These are phyloP conservation scores for Rotaria macrura DNA, from an alignment of 2,888 invertebrate species.

Conservation along the genomic window DNA sequence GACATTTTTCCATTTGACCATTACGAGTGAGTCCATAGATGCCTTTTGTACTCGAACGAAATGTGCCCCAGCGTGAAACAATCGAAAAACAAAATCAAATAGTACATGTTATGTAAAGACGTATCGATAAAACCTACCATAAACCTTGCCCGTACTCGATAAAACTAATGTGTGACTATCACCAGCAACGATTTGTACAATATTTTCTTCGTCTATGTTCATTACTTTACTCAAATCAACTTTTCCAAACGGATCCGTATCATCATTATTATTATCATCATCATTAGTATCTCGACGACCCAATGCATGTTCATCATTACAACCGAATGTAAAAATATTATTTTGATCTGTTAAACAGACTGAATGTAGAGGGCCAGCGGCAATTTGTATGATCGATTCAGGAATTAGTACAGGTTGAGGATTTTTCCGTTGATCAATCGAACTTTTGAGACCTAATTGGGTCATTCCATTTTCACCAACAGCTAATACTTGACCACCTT, in stretches of 20 bases:
- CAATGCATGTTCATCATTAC: constrained; percentile 90
- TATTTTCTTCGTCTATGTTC: constrained; percentile 37
- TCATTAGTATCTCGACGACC: constrained; percentile 66
- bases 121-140: constrained; percentile 3
- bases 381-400: constrained; percentile 39
- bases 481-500: constrained; percentile 29
- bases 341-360: constrained; percentile 67
- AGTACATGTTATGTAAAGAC: not conserved
- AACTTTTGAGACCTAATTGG: constrained; percentile 26
- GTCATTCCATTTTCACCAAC: constrained; percentile 29
- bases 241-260: constrained; percentile 36
- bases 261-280: constrained; percentile 53
- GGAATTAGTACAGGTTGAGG: constrained; percentile 26
- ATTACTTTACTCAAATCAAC: constrained; percentile 53
- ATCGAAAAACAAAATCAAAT: not conserved
- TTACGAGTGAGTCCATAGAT: constrained; percentile 22
- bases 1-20: constrained; percentile 22
- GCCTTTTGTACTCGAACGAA: constrained; percentile 25
- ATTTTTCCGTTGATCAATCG: constrained; percentile 29
- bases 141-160: constrained; percentile 25
- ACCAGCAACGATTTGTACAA: constrained; percentile 71
- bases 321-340: constrained; percentile 76
- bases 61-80: constrained; percentile 32
- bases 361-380: constrained; percentile 91
- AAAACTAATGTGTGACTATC: constrained; percentile 56